Evolutionary conservation across 2,888 invertebrate species (phyloP), one percentile per base, ranked within the genome.

Genomic region (Drosophila borborema): DNA sequence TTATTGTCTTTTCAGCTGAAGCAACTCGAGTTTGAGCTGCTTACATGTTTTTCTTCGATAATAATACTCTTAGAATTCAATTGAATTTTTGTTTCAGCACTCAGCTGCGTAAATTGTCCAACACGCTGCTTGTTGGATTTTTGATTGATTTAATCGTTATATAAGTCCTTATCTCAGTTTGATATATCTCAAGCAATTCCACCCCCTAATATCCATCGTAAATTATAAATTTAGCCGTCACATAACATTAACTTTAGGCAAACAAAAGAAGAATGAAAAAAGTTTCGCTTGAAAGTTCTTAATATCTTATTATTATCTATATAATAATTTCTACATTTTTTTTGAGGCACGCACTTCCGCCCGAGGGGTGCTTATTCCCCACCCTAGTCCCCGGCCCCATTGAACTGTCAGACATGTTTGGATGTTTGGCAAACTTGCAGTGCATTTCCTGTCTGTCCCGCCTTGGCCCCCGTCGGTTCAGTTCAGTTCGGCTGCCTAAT

Each of bases 281-380:
- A 66, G 58, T 79, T 66, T 59, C 59, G 46, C 41, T 59, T 23
- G 63, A 80, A 82, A 82, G 81, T 87, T 85, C 46, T 62, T 80
- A 77, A 85, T 82, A 82, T 74, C 80, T 72, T 82, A 77, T 85
- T 87, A 87, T 85, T 72, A 81, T 82, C 83, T 70, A 61, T 68
- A 72, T 72, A 82, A 80, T 77, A 74, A 70, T 74, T 75, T 68
- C 23, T 48, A 53, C 1, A 49, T 56, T 45, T 34, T 62, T 40
- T 8, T 34, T 34, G 36, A 40, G 71, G 70, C 72, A 73, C 78
- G 80, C 76, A 78, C 84, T 84, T 84, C 80, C 82, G 74, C 36
- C 40, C 31, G 38, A 45, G 38, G 53, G 46, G 34, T 45, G 28
- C 28, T n/a, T 36, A 36, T 16, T 2, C 18, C 10, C 16, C 46